Evolutionary conservation across 2,888 invertebrate genomes (phyloP), one percentile per base, ranked within the genome.

Genomic region (Operophtera brumata): DNA sequence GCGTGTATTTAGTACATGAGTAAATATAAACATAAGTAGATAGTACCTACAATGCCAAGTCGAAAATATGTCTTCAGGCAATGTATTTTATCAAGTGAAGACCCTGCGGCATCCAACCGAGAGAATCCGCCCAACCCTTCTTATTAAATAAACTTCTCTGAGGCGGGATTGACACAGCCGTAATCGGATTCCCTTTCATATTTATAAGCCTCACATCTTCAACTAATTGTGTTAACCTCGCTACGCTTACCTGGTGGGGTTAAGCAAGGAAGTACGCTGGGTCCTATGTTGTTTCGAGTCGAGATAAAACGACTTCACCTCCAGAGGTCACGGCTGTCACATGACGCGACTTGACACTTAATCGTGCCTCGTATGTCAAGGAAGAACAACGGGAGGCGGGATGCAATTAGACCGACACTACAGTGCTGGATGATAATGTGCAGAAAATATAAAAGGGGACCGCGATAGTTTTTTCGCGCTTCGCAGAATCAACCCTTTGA

Each of bases 221-320:
- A 43, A 41, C 20, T 54, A 48, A 54, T 54, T 48, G 40, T n/a
- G 40, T 48, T 48, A 54, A 44, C 47, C 43, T 49, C 44, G 30
- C 20, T 10, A 11, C 34, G 30, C 30, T 30, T 30, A 6, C 30
- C 30, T 30, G 30, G 9, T 6, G 34, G 36, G 36, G 2, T 8
- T 36, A 12, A 8, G 7, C 36, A 36, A 8, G 36, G 36, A 36
- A 12, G 36, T 12, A 36, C 13, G 13, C 36, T 36, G n/a, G 36
- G 13, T 13, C 13, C 36, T 13, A 36, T 11, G 11, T 13, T 36
- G 8, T 36, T 13, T 7, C 36, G 7, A n/a, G 13, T 34, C 10
- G 30, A 30, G 30, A 8, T 30, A 8, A 30, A 30, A 30, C 30
- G 8, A 8, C 30, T 30, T 30, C 30, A 30, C 30, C 30, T 35